Percentiles rank a stretch among this genome's conserved stretches.
These are phyloP conservation scores for Hypsibius dujardini DNA, from an alignment of 1,140 invertebrate genomes.

Conservation along the genomic window DNA sequence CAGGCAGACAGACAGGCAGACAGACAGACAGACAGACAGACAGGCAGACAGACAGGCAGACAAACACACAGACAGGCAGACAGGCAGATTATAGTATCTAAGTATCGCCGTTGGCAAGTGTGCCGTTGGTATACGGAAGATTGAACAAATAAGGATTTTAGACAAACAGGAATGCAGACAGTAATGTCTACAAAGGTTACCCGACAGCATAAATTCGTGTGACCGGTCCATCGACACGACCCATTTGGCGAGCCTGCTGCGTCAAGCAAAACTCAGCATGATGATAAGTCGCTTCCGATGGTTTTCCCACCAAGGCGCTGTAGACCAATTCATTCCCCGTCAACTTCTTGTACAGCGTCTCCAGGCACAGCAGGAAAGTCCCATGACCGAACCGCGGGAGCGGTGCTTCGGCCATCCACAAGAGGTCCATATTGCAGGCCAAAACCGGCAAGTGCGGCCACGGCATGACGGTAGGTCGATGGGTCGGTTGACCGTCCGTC, in stretches of 20 bases:
- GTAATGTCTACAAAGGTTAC: constrained; percentile 29
- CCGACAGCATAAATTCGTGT: constrained; percentile 43
- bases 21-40: too few relatives aligned
- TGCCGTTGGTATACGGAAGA: too few relatives aligned
- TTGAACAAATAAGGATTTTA: too few relatives aligned
- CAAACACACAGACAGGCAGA: too few relatives aligned
- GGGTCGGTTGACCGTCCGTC: constrained; percentile 41
- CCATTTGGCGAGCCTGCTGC: constrained; percentile 38
- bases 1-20: too few relatives aligned
- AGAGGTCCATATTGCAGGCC: constrained; percentile 50
- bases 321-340: constrained; percentile 44
- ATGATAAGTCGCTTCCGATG: constrained; percentile 47
- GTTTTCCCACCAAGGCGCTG: constrained; percentile 46
- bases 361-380: constrained; percentile 46
- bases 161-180: too few relatives aligned
- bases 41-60: too few relatives aligned
- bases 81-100: too few relatives aligned
- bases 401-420: constrained; percentile 48
- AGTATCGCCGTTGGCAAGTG: too few relatives aligned
- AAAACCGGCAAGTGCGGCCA: constrained; percentile 47
- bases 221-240: constrained; percentile 32
- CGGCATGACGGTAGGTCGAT: constrained; percentile 32
- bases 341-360: constrained; percentile 38
- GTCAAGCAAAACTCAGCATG: constrained; percentile 43
- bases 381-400: constrained; percentile 50